These are phyloP conservation scores for Cotesia glomerata DNA, from an alignment of 1,140 invertebrate species.

Conservation along the genomic window DNA sequence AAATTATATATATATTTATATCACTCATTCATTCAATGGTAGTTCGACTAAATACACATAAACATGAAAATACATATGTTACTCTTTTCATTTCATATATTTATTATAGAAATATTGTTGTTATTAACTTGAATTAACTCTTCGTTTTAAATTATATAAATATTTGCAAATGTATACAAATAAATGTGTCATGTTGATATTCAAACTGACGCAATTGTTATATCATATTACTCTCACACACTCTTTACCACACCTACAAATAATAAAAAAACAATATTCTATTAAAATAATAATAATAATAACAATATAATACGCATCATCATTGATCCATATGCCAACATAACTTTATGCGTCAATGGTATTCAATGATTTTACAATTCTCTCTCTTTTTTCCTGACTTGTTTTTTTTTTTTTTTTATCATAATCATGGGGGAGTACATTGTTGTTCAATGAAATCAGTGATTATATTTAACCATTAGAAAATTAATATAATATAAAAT, in stretches of 20 bases:
- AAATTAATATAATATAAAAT: neutral
- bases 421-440: neutral
- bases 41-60: too few relatives aligned
- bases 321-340: slow-evolving; percentile 1
- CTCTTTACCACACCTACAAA: too few relatives aligned
- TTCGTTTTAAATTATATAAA: neutral
- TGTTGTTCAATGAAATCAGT: slow-evolving; percentile 4
- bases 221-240: too few relatives aligned
- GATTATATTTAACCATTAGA: slow-evolving; percentile 1
- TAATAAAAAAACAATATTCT: too few relatives aligned
- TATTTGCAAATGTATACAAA: neutral
- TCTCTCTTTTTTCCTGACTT: too few relatives aligned
- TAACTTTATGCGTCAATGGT: slow-evolving; percentile 5
- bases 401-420: too few relatives aligned
- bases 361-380: neutral
- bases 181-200: neutral
- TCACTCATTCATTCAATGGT: too few relatives aligned
- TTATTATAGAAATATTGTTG: too few relatives aligned
- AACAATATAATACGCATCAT: neutral
- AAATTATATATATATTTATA: neutral
- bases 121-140: too few relatives aligned
- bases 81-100: too few relatives aligned
- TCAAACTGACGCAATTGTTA: neutral
- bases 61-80: too few relatives aligned
- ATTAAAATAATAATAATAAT: neutral